Base-by-base conservation (phyloP, 2,113 vertebrate species). In the Tamias sibiricus region DNA sequence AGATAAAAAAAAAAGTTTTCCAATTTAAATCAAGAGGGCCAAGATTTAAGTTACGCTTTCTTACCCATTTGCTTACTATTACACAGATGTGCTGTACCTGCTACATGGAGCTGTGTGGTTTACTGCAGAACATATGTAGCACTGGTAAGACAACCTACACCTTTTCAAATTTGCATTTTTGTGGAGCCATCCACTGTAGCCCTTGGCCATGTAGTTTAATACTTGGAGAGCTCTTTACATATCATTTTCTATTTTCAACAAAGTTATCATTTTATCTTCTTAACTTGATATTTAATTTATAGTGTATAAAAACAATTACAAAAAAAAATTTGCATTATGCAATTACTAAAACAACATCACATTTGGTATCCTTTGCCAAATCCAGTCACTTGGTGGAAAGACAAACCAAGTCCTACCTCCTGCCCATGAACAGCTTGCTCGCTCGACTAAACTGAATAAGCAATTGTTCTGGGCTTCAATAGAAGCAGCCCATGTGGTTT, bases 11-110 rank as follows among this genome's bases (percentile, higher is more conserved):
- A 64, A 84, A 68, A 54, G 19, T 85, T 94, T 68, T 81, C 11
- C 77, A 83, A 89, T 95, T 96, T 91, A 89, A 95, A 94, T 80
- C 90, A 64, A 87, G 12, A 80, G 17, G 52, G 4, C 8, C 80
- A 95, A 92, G 66, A 44, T 92, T 69, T 77, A 71, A 91, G 37
- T 20, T 75, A 54, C 64, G 52, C 10, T 85, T 64, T 87, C 71
- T 72, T 76, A 87, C 28, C n/a, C 64, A n/a, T 64, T 90, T 93
- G 49, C n/a, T 49, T 54, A 19, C 64, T 74, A 62, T 62, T 40
- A 32, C 42, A 68, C 72, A 96, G 74, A 80, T 83, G 22, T 49
- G 40, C 35, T 75, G 9, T n/a, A 76, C n/a, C 5, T n/a, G 14
- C 8, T 76, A 2, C 49, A 13, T 1, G 20, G 8, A 87, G 28